Evolutionary conservation across 1,140 invertebrate species (phyloP).

Genomic region (Ditylenchus dipsaci): DNA sequence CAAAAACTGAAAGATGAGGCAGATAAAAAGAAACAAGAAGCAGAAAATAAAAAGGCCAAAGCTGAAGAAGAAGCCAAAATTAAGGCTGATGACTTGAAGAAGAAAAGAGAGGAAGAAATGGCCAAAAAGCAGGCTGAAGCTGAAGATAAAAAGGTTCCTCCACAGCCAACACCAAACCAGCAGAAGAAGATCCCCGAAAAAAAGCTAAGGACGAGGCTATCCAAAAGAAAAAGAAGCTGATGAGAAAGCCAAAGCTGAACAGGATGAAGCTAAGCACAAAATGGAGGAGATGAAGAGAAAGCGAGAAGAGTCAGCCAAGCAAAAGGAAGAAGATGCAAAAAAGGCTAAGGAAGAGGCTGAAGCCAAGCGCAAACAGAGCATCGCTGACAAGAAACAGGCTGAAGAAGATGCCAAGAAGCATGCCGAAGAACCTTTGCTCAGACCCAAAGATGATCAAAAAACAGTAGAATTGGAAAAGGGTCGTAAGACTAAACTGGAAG

Average conservation of each 20-base stretch:
- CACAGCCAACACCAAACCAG: background rate
- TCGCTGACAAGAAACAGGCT: background rate
- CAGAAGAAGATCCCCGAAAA: constrained; percentile 14
- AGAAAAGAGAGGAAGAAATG: background rate
- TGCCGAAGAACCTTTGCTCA: background rate
- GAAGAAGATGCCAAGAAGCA: constrained; percentile 8
- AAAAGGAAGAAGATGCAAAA: constrained; percentile 15
- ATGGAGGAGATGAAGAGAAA: constrained; percentile 17
- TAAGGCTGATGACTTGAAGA: constrained; percentile 1
- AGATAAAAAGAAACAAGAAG: constrained; percentile 22
- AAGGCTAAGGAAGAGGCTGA: constrained; percentile 6
- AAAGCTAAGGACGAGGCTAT: constrained; percentile 12
- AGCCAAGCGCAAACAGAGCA: background rate
- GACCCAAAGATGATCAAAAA: background rate
- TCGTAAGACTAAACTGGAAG: background rate
- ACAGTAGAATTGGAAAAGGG: constrained; percentile 6
- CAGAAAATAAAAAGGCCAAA: constrained; percentile 12
- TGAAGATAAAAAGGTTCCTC: background rate
- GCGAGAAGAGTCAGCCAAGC: constrained; percentile 8
- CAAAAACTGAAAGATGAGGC: background rate
- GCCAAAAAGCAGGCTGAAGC: constrained; percentile 13
- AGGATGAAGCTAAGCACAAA: constrained; percentile 12
- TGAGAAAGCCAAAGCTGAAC: constrained; percentile 17
- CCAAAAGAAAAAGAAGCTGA: constrained; percentile 14
- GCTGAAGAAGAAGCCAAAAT: constrained; percentile 5